Evolutionary conservation across 2,797 vertebrate genomes (phyloP).

Genomic region (Lemur catta): DNA sequence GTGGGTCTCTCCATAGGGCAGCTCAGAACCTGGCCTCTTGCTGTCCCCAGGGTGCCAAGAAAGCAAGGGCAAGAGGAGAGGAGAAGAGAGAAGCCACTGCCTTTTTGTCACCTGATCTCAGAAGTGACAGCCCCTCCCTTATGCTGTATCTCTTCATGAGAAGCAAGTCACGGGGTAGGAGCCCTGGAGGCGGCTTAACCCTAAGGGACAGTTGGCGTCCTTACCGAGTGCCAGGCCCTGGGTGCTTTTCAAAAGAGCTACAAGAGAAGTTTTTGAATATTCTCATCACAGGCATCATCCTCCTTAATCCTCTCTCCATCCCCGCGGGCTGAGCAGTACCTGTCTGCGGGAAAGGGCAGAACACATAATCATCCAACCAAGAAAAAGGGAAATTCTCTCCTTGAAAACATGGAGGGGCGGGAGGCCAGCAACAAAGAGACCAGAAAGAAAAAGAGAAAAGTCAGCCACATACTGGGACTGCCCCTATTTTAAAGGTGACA

Average conservation of each 20-base stretch:
- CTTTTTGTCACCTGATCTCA: not conserved
- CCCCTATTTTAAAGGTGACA: not conserved
- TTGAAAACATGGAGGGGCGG: not conserved
- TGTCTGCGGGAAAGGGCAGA: not conserved
- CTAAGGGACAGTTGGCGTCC: not conserved
- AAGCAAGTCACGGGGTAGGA: not conserved
- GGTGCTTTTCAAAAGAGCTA: not conserved
- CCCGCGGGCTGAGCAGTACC: no score
- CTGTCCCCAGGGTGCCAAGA: fast-evolving
- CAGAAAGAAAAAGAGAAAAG: not conserved
- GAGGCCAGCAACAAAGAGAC: not conserved
- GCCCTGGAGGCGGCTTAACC: no score
- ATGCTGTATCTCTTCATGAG: not conserved
- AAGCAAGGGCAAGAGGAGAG: not conserved
- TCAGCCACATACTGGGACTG: no score
- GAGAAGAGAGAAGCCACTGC: not conserved
- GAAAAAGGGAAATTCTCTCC: not conserved
- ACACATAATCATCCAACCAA: not conserved
- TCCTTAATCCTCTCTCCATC: fast-evolving
- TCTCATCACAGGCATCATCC: not conserved
- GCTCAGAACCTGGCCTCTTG: not conserved
- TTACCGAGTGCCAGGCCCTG: not conserved
- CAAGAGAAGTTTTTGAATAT: not conserved
- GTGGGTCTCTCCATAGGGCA: not conserved
- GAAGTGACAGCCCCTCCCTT: not conserved